Base-by-base conservation (phyloP, 2,113 vertebrate genomes). In the Planiliza haematocheilus region DNA sequence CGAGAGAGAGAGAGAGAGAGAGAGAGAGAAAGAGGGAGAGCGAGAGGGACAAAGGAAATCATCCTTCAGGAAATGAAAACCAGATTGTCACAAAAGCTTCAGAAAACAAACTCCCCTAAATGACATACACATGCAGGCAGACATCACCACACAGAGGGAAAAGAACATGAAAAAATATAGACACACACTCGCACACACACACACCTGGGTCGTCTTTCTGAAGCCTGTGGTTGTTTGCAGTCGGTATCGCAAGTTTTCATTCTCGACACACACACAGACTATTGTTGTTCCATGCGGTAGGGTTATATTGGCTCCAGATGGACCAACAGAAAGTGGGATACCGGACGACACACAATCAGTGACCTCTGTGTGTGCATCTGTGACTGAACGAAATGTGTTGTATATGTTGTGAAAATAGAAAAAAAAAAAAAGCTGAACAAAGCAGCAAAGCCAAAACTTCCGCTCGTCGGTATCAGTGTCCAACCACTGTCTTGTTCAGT, bases 11-110 rank as follows among this genome's bases (percentile, higher is more conserved):
- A n/a, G n/a, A n/a, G n/a, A n/a, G n/a, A n/a, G n/a, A n/a, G n/a
- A n/a, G n/a, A n/a, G n/a, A 55, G 48, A 37, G 39, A 16, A 16
- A 21, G 34, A 1, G 17, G 18, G 48, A 51, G 62, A 51, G 48
- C n/a, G 39, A 46, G 9, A 38, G 79, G 65, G 48, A 52, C 58
- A 61, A 61, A 65, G 58, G 36, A 81, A 82, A 75, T 79, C 82
- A 88, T 75, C 80, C 79, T 73, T 76, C 78, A 87, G 82, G 80
- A 90, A 90, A 87, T 89, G 68, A 84, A 84, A 82, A 84, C 73
- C 85, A 87, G 75, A 86, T 83, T 89, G 77, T 74, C 62, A 81
- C 76, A 76, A 81, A 87, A 74, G 74, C 74, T 49, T 83, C 52
- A 45, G 67, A 78, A 87, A 86, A 87, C 76, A 86, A 83, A 84